Evolutionary conservation across 1,140 invertebrate genomes (phyloP), one percentile per base, ranked within the genome.

Genomic region (Cheumatopsyche charites): DNA sequence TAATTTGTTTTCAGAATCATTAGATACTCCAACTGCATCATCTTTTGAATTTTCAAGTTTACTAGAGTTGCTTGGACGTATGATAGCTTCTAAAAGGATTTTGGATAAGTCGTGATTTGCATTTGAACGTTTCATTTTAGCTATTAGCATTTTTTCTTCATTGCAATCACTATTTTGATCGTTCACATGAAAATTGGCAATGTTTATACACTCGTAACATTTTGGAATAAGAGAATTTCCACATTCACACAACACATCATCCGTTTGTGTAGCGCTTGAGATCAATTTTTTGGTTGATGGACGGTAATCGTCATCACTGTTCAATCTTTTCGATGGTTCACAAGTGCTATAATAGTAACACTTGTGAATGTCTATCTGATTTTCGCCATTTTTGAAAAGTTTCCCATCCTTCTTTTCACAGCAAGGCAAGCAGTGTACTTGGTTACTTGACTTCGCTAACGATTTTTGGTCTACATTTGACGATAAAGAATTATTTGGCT

Each of bases 191-290:
- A 25, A 80, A 23, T 45, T 19, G 3, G 43, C 78, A 78, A 82
- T 79, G 0, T 79, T 77, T 9, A 78, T 72, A 63, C 83, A 83
- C 0, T 73, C 74, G 2, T 70, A 73, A 58, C 83, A 84, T 62
- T 78, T 78, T 70, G 80, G 72, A 21, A 77, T 62, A 0, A 83
- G 63, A 7, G 72, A 55, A 36, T 73, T 79, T 5, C 83, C 83
- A 67, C 82, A 85, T 13, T 78, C 77, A 70, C 83, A 85, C 0
- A 72, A 49, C 6, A 80, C 19, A 45, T 82, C 79, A 11, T 85
- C 83, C 0, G 83, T 85, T 71, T 85, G 83, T 5, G 83, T 85
- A 0, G 72, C 77, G 0, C 84, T 79, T 0, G 82, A 80, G 25
- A 80, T 82, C 15, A 76, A 29, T 55, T 82, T 83, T 70, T 79